Evolutionary conservation across 2,113 vertebrate genomes (phyloP).

Genomic region (Sula dactylatra): DNA sequence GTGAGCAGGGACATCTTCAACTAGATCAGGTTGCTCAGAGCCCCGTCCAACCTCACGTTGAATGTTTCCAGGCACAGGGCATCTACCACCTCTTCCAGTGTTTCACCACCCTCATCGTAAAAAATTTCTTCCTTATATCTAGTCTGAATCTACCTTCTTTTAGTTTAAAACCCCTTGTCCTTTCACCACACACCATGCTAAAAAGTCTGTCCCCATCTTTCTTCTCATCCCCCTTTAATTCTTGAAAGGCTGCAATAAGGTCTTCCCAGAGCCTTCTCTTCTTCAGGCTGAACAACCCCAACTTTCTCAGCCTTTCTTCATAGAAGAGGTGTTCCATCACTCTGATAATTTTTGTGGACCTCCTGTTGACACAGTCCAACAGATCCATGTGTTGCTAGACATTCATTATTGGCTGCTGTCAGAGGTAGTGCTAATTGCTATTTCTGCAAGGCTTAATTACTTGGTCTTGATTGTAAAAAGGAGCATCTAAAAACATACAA

Average conservation of each 20-base stretch:
- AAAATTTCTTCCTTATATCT: not conserved
- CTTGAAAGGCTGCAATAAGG: accelerated
- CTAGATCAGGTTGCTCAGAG: not conserved
- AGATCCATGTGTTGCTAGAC: not conserved
- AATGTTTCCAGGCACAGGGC: not conserved
- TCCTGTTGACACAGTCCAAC: not conserved
- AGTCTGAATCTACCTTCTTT: not conserved
- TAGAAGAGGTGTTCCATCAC: not conserved
- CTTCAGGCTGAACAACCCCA: not conserved
- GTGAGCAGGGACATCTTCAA: too few relatives aligned
- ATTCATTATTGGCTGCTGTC: not conserved
- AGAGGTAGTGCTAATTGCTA: not conserved
- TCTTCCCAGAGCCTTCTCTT: not conserved
- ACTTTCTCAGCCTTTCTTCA: not conserved
- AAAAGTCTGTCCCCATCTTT: not conserved
- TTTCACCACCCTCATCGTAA: not conserved
- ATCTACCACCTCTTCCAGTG: too few relatives aligned
- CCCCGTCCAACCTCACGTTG: accelerated
- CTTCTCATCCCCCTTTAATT: not conserved
- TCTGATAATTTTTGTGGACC: not conserved
- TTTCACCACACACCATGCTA: not conserved
- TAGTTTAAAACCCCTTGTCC: not conserved
- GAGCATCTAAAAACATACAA: not conserved
- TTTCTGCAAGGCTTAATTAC: not conserved
- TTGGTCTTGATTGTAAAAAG: not conserved